These are phyloP conservation scores for Drosophila lini DNA, from an alignment of 1,140 invertebrate genomes.

Conservation along the genomic window DNA sequence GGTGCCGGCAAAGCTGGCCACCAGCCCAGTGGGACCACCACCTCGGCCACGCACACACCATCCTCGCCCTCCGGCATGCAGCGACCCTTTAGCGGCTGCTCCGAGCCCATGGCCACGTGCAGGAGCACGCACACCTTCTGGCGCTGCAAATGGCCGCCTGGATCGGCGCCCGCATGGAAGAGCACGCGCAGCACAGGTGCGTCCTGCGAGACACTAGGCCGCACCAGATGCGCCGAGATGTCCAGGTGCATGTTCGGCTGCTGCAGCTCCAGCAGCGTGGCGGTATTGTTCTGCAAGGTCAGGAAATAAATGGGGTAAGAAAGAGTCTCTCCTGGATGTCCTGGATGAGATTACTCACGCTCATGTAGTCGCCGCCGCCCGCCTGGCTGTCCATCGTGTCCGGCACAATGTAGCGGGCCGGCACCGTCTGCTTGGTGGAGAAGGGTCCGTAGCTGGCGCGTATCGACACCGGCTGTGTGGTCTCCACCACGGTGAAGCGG, in stretches of 20 bases:
- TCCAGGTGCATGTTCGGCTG: conserved; percentile 91
- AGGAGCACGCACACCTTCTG: conserved; percentile 90
- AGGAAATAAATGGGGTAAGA: background rate
- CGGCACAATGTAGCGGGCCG: conserved; percentile 93
- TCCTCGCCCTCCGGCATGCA: conserved; percentile 95
- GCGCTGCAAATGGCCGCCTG: conserved; percentile 85
- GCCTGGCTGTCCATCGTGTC: conserved; percentile 88
- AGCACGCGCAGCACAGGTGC: conserved; percentile 94
- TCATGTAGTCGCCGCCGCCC: conserved; percentile 63
- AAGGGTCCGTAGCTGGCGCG: conserved; percentile 96
- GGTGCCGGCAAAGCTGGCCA: conserved; percentile 91
- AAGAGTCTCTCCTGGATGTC: background rate
- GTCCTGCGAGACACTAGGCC: conserved; percentile 92
- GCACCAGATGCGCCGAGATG: conserved; percentile 95
- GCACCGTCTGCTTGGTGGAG: conserved; percentile 96
- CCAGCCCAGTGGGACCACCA: conserved; percentile 92
- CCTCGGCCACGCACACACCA: conserved; percentile 94
- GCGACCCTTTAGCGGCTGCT: conserved; percentile 89
- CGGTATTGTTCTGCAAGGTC: conserved; percentile 71
- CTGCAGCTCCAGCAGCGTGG: conserved; percentile 86
- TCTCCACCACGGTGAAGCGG: conserved; percentile 95
- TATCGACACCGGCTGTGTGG: conserved; percentile 93
- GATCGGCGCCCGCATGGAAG: conserved; percentile 94
- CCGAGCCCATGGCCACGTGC: conserved; percentile 88
- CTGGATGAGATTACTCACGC: conserved; percentile 56